Base-by-base conservation (phyloP, 2,888 invertebrate genomes). In the Cosmorhoe ocellata region DNA sequence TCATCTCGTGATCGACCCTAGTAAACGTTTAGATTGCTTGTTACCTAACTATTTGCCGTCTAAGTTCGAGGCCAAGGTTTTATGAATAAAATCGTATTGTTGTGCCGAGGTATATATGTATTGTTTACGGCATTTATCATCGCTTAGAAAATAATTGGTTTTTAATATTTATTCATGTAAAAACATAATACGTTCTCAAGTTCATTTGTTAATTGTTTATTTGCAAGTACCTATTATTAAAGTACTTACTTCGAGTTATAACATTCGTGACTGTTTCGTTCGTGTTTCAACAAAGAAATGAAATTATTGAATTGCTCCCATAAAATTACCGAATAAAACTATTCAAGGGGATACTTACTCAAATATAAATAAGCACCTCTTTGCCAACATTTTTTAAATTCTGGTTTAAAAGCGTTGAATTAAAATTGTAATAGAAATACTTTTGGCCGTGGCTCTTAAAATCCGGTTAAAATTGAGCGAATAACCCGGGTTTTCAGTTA, bases 21-120 rank as follows among this genome's bases (percentile, higher is more conserved):
- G 22, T 36, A 41, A 26, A 48, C 30, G 39, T 41, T 34, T 36
- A 14, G 9, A 32, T 37, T 42, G 37, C 14, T 8, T 42, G 32
- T 46, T 46, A 46, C 37, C 14, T 41, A 49, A 43, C 42, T 38
- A 33, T 43, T 28, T 18, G 22, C 32, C 13, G 46, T 41, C 24
- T 36, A 51, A 41, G 51, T 51, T 46, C 51, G 22, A 48, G 61
- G 51, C 51, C 59, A 59, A 55, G 59, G 64, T 54, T 43, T 11
- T 22, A 22, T 38, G 38, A 51, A 45, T 58, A 46, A 50, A 46
- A 51, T 56, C 40, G 37, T 41, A 33, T 50, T 58, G 51, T 51
- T 50, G 53, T 56, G 37, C 40, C 26, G 40, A 51, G 44, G 55
- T 56, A 42, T 45, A n/a, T n/a, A n/a, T n/a, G n/a, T n/a, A 42